Conservation (phyloP, 2,888 invertebrate species). For the Lymantria dispar region DNA sequence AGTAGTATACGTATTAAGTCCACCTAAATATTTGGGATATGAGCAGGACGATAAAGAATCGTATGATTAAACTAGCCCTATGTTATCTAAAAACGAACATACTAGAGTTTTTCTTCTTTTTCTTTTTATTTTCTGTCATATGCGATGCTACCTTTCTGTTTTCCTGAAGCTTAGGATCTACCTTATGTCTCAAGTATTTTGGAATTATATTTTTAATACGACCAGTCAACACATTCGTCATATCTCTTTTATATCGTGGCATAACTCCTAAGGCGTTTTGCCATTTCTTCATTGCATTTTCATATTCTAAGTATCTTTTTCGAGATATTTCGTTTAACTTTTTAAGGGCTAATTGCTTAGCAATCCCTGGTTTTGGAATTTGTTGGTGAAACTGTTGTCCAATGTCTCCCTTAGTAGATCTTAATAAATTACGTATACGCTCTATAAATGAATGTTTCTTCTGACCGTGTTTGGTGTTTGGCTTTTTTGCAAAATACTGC, state of each 20-base stretch:
- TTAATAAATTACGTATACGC: conserved; percentile 49
- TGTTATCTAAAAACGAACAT: conserved; percentile 2
- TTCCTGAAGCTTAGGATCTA: conserved; percentile 40
- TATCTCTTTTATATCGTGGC: conserved; percentile 43
- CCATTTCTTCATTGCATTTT: conserved; percentile 55
- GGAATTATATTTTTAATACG: conserved; percentile 63
- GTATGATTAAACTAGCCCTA: background rate
- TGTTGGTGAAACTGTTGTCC: conserved; percentile 39
- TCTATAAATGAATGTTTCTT: conserved; percentile 50
- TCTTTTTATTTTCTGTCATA: background rate
- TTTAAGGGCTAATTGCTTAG: conserved; percentile 45
- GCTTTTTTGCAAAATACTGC: conserved; percentile 15
- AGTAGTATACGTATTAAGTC: no score
- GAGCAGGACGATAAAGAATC: background rate
- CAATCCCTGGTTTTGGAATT: conserved; percentile 44
- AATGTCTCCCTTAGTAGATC: conserved; percentile 50
- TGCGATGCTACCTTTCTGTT: conserved; percentile 18
- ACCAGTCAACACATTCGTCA: conserved; percentile 25
- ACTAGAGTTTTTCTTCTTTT: conserved; percentile 5
- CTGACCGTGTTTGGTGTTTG: conserved; percentile 5
- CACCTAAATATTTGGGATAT: background rate
- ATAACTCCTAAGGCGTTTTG: conserved; percentile 46
- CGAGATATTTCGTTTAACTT: conserved; percentile 42
- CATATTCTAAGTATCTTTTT: conserved; percentile 43
- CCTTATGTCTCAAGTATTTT: conserved; percentile 54